These are phyloP conservation scores for Eueremaeus valkanovi DNA, from an alignment of 2,888 invertebrate genomes.

Conservation along the genomic window DNA sequence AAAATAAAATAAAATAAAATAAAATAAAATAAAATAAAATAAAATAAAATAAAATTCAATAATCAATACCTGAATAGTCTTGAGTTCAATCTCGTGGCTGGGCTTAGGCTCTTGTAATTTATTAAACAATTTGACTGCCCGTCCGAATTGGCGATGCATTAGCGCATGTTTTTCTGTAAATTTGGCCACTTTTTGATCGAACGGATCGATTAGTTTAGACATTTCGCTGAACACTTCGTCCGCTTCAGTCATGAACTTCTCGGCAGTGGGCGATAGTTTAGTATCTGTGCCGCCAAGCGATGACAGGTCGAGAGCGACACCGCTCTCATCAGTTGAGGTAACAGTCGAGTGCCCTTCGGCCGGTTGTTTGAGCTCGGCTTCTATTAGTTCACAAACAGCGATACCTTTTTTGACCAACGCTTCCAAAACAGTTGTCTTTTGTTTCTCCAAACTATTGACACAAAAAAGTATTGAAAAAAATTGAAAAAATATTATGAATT, in stretches of 20 bases:
- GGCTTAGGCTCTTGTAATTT: slow-evolving; percentile 78
- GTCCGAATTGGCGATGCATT: slow-evolving; percentile 71
- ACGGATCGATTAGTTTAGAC: slow-evolving; percentile 70
- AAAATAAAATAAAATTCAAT: not conserved
- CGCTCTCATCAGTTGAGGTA: not conserved
- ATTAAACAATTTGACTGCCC: slow-evolving; percentile 68
- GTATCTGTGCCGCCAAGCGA: not conserved
- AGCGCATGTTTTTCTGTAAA: slow-evolving; percentile 70
- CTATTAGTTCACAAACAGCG: slow-evolving; percentile 62
- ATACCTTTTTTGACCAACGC: slow-evolving; percentile 71
- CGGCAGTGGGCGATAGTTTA: not conserved
- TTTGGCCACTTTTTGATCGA: slow-evolving; percentile 49
- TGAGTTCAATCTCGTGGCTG: slow-evolving; percentile 12
- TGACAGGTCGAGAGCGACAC: not conserved
- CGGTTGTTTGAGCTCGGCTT: not conserved
- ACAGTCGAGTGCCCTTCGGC: not conserved
- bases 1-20: slow-evolving; percentile 52
- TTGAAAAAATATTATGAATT: not conserved
- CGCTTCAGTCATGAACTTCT: not conserved
- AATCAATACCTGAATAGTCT: not conserved
- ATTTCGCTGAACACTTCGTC: slow-evolving; percentile 65
- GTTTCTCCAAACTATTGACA: slow-evolving; percentile 61
- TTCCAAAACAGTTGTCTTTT: slow-evolving; percentile 73
- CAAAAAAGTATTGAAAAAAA: slow-evolving; percentile 14
- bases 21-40: not conserved